Conservation (phyloP, 1,140 invertebrate species). For the Pygmarrhopalites habei region DNA sequence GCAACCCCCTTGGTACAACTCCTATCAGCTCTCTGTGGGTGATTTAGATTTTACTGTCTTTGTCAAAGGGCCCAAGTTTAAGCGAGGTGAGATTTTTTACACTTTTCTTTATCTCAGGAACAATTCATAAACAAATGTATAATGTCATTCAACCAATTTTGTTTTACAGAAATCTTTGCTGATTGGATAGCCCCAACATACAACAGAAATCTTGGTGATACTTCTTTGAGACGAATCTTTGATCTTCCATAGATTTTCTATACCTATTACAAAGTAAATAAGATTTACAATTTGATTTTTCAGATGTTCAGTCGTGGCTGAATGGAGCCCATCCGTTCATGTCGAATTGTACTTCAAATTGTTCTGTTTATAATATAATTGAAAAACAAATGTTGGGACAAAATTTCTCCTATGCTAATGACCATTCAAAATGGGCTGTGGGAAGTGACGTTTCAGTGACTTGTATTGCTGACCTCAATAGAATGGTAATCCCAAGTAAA, state of each 20-base stretch:
- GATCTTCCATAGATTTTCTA: too few species aligned
- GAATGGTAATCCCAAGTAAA: too few species aligned
- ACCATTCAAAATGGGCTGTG: constrained; percentile 82
- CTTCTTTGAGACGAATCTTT: too few species aligned
- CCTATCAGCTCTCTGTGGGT: not conserved
- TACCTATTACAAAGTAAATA: too few species aligned
- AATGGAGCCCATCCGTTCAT: constrained; percentile 65
- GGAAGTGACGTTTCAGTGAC: constrained; percentile 56
- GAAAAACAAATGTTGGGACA: constrained; percentile 9
- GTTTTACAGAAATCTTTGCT: constrained; percentile 65
- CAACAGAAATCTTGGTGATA: constrained; percentile 54
- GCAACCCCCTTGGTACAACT: constrained; percentile 7
- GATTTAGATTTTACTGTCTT: constrained; percentile 14
- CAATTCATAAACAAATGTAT: too few species aligned
- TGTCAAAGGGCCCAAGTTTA: constrained; percentile 28
- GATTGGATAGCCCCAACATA: constrained; percentile 67
- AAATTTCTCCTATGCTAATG: constrained; percentile 62
- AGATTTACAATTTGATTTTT: too few species aligned
- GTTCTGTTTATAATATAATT: constrained; percentile 16
- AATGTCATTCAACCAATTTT: too few species aligned
- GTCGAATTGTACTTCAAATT: constrained; percentile 54
- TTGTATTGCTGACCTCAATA: constrained; percentile 89
- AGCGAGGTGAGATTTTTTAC: constrained; percentile 18
- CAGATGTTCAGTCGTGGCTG: constrained; percentile 79
- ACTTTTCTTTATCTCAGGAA: too few species aligned